Percentiles rank a stretch among this genome's conserved stretches.
Evolutionary conservation across 2,113 vertebrate genomes (phyloP).

Genomic region (Nesospiza acunhae): DNA sequence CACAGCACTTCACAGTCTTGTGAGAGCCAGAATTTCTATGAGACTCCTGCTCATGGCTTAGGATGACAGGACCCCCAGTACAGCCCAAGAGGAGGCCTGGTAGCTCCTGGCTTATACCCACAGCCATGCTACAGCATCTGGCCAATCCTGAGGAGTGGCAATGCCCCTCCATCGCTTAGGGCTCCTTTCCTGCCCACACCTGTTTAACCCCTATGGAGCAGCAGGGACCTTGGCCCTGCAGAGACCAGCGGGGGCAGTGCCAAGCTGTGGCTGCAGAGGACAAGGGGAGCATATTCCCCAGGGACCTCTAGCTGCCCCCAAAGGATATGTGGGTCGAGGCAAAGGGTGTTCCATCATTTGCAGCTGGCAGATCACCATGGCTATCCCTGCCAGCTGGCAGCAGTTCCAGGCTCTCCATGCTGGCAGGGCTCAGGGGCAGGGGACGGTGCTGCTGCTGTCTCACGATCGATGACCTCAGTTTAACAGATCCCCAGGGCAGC

Average conservation of each 20-base stretch:
- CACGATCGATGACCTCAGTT: constrained; percentile 75
- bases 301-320: not conserved
- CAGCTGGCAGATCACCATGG: constrained; percentile 70
- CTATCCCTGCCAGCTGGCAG: constrained; percentile 80
- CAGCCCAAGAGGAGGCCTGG: not conserved
- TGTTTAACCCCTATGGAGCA: not conserved
- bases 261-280: not conserved
- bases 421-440: constrained; percentile 49
- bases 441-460: constrained; percentile 79
- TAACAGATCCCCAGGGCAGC: constrained; percentile 77
- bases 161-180: not conserved
- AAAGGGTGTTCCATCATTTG: constrained; percentile 71
- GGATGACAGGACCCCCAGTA: not conserved
- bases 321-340: constrained; percentile 91
- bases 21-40: not conserved
- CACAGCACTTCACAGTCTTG: not conserved
- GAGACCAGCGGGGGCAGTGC: not conserved
- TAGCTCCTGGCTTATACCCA: not conserved
- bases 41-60: not conserved
- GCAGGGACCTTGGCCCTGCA: not conserved
- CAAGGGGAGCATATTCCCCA: not conserved
- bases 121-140: not conserved
- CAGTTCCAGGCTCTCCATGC: constrained; percentile 70
- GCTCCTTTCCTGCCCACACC: not conserved
- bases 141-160: not conserved